Conservation (phyloP, 2,113 vertebrate genomes). For the human region GRCh38 chr2:10589501-10590000, state of each 20-base stretch:
- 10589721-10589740: constrained; percentile 94
- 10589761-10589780: neutral
- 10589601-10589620: constrained; percentile 90
- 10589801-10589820: neutral
- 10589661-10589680: constrained; percentile 95
- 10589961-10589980: neutral
- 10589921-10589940: neutral
- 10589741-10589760: constrained; percentile 88
- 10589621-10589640: constrained; percentile 94
- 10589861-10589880: neutral
- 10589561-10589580: constrained; percentile 81
- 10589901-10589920: neutral
- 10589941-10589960: neutral
- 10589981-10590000: neutral
- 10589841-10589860: constrained; percentile 10
- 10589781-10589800: constrained; percentile 2
- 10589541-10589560: neutral
- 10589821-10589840: neutral
- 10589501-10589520: neutral
- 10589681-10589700: constrained; percentile 98
- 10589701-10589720: constrained; percentile 99
- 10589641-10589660: constrained; percentile 97
- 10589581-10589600: constrained; percentile 83
- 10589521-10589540: neutral
- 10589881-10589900: constrained; percentile 3